These are phyloP conservation scores for Apodemia hepburni DNA, from an alignment of 2,888 invertebrate species.

Conservation along the genomic window DNA sequence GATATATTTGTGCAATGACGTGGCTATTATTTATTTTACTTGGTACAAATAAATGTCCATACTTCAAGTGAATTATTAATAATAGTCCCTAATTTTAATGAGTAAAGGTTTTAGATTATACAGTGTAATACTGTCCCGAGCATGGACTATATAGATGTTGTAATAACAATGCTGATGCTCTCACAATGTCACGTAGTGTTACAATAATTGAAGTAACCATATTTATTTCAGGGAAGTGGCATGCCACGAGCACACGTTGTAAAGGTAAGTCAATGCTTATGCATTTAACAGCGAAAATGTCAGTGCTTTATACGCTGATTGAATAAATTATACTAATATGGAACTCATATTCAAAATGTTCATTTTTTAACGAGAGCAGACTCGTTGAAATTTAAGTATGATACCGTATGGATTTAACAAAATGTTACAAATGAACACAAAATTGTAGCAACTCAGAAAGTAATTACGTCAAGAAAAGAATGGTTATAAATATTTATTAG, in stretches of 20 bases:
- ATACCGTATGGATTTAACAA: too few species aligned
- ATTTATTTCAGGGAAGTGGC: slow-evolving; percentile 74
- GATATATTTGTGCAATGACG: too few species aligned
- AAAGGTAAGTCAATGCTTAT: slow-evolving; percentile 64
- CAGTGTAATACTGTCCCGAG: slow-evolving; percentile 65
- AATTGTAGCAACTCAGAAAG: too few species aligned
- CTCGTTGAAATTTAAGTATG: too few species aligned
- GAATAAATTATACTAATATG: not conserved
- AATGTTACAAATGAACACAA: too few species aligned
- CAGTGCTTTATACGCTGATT: not conserved
- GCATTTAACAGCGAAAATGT: slow-evolving; percentile 17
- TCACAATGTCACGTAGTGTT: slow-evolving; percentile 24
- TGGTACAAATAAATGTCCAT: too few species aligned
- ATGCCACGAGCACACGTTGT: slow-evolving; percentile 62
- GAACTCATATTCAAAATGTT: not conserved
- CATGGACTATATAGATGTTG: slow-evolving; percentile 68
- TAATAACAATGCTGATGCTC: slow-evolving; percentile 46
- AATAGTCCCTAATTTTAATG: not conserved
- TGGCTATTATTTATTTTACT: too few species aligned
- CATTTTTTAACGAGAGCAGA: not conserved
- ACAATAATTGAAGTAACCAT: slow-evolving; percentile 47
- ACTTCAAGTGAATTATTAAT: too few species aligned
- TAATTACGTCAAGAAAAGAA: too few species aligned
- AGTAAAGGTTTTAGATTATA: slow-evolving; percentile 31
- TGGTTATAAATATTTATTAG: not conserved